Base-by-base conservation (phyloP, 1,140 invertebrate genomes). In the Drosophila rufa region DNA sequence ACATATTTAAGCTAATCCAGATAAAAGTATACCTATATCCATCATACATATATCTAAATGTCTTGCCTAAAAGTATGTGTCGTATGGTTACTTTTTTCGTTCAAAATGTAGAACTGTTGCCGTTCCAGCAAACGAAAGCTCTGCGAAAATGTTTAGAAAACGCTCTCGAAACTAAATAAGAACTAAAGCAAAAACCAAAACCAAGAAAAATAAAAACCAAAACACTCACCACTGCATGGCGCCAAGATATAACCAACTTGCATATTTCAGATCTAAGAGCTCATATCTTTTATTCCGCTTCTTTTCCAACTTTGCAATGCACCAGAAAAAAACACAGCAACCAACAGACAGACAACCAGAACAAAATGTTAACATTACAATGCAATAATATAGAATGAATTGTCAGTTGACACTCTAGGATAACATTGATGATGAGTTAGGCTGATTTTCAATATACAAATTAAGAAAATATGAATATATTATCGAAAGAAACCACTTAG, bases 61-160 rank as follows among this genome's bases (percentile, higher is more conserved):
- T 89, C 77, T 79, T 79, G 75, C 75, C 75, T 79, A 79, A 69
- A 61, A 75, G 36, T 75, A 65, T 87, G 76, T 79, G 85, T 87
- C 69, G 83, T 87, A 86, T 84, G 76, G 68, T 73, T 73, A 73
- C 38, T 48, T 82, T 86, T 79, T 82, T 82, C 57, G 75, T 86
- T 82, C 50, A 75, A 50, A 79, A 64, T 62, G 80, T 83, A 79
- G 80, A 83, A 69, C 56, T 82, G 45, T 82, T 78, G 75, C 75
- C 66, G 45, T 64, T 80, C 58, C 58, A 47, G 48, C 40, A 40
- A 66, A 61, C 19, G 19, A 50, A 69, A 53, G 36, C 48, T 62
- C 38, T 58, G 80, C 66, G 56, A 71, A 84, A 65, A 58, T 65
- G 51, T 79, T 67, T 67, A 73, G 47, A 67, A 67, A 73, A 51